Conservation (phyloP, 2,797 vertebrate species). For the Pelodytes ibericus region DNA sequence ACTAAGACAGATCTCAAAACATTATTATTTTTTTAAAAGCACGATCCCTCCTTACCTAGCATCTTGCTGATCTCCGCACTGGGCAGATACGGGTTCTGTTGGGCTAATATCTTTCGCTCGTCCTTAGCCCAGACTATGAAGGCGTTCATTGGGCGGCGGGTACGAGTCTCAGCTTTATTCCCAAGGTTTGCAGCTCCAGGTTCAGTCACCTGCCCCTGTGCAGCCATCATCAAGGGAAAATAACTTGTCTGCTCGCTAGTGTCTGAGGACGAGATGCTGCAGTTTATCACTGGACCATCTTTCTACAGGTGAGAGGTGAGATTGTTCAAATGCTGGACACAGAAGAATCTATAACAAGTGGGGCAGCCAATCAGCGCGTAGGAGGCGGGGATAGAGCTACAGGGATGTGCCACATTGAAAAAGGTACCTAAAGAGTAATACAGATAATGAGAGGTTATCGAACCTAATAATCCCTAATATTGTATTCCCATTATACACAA, state of each 20-base stretch:
- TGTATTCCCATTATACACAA: too few species aligned
- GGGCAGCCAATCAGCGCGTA: conserved; percentile 72
- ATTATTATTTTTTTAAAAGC: too few species aligned
- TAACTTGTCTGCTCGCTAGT: conserved; percentile 92
- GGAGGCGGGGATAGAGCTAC: conserved; percentile 71
- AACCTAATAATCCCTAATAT: too few species aligned
- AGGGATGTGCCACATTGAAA: too few species aligned
- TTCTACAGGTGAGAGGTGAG: not conserved
- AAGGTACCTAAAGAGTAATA: too few species aligned
- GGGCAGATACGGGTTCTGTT: conserved; percentile 79
- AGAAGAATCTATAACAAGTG: conserved; percentile 66
- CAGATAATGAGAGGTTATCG: too few species aligned
- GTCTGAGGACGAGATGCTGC: conserved; percentile 62
- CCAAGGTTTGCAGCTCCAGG: conserved; percentile 67
- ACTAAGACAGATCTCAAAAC: too few species aligned
- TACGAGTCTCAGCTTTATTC: conserved; percentile 69
- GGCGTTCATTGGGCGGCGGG: conserved; percentile 86
- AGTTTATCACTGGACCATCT: too few species aligned
- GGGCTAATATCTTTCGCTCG: conserved; percentile 71
- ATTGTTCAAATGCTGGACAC: not conserved
- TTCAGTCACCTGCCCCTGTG: conserved; percentile 70
- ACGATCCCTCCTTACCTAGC: conserved; percentile 67
- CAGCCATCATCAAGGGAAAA: conserved; percentile 88
- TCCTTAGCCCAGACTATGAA: conserved; percentile 81
- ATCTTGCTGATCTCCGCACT: conserved; percentile 79